Base-by-base conservation (phyloP, 2,888 invertebrate genomes). In the Megamerina dolium region DNA sequence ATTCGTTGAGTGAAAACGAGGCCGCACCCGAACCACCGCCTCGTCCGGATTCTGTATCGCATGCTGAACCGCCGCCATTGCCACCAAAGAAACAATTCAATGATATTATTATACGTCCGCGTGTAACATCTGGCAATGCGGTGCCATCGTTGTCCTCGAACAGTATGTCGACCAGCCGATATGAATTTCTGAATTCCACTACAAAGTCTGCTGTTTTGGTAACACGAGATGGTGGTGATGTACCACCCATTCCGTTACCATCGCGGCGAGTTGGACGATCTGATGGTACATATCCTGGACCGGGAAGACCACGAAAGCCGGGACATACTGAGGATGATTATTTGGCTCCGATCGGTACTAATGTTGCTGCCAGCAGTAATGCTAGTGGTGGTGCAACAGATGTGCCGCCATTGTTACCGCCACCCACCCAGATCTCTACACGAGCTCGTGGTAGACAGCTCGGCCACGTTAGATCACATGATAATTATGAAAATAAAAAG, bases 31-130 rank as follows among this genome's bases (percentile, higher is more conserved):
- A 73, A 45, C 70, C 70, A 13, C 72, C 73, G 14, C 73, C 73
- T 2, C 57, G 72, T 4, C 71, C 71, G 3, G 72, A 72, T 26
- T 64, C 66, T 3, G 59, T 57, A 4, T 63, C 72, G 12, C 73
- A 79, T 38, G 76, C 79, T 5, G 82, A 83, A 60, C 85, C 85
- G 3, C 85, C 85, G 2, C 85, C 85, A 3, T 69, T 85, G 63
- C 77, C 85, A 16, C 85, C 85, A 12, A 85, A 84, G 61, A 83
- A 83, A 52, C 79, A 80, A 54, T 73, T 75, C 32, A 75, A 73
- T 38, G 78, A 78, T 50, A 71, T 77, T 35, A 66, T 73, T 2
- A 72, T 76, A 18, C 80, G 83, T 33, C 69, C 70, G 5, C 53
- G 62, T 4, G 54, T 57, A 10, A 58, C 59, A 14, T 56, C 66